phyloP scores from a whole-genome alignment of 2,888 invertebrate species.

The Alloscopus bannaensis region DNA sequence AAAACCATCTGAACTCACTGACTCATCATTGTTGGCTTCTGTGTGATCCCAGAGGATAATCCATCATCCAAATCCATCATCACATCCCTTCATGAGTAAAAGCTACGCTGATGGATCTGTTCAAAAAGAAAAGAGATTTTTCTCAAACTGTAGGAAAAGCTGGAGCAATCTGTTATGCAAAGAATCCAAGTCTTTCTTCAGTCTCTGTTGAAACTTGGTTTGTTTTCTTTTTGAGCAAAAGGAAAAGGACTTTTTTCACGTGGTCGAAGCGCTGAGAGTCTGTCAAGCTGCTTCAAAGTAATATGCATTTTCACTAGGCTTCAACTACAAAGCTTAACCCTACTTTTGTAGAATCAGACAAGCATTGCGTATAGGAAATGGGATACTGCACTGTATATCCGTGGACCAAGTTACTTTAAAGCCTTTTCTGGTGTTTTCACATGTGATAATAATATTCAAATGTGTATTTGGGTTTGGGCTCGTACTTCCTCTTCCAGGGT shows the following conservation, averaged over 20 bases:
- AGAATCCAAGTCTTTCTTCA: conserved; percentile 24
- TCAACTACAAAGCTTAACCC: too few species aligned
- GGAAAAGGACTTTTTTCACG: conserved; percentile 41
- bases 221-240: conserved; percentile 64
- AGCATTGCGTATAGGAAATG: too few species aligned
- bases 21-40: conserved; percentile 44
- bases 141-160: too few species aligned
- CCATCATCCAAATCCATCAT: conserved; percentile 50
- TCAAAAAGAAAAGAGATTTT: too few species aligned
- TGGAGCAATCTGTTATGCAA: conserved; percentile 56
- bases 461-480: conserved; percentile 68
- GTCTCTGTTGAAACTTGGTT: conserved; percentile 62
- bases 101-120: too few species aligned
- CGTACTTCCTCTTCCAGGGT: conserved; percentile 68
- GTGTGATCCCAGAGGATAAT: conserved; percentile 35
- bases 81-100: too few species aligned
- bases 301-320: too few species aligned
- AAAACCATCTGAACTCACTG: too few species aligned
- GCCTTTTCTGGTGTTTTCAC: conserved; percentile 13
- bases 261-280: neutral
- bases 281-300: neutral
- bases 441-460: neutral
- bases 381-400: too few species aligned
- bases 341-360: too few species aligned
- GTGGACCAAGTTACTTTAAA: too few species aligned